Evolutionary conservation across 2,113 vertebrate species (phyloP), one percentile per base, ranked within the genome.

Genomic region (Diphyllodes magnificus): DNA sequence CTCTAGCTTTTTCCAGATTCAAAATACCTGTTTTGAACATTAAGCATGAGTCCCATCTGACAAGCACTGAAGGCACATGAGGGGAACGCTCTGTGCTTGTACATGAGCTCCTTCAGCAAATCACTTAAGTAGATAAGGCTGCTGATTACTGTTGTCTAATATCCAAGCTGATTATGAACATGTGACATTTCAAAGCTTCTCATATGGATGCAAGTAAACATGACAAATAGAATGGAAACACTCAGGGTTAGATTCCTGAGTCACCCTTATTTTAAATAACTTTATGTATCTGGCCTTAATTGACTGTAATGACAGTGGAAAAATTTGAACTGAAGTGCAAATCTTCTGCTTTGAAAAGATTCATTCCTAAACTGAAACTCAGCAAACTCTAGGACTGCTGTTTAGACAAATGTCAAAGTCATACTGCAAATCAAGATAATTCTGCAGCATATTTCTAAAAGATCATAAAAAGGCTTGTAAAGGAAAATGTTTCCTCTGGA

Each of bases 31-130:
- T 51, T 88, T 68, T 75, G 39, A 40, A 9, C 30, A 47, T 11
- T 2, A 6, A 66, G 23, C 6, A 3, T 12, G 60, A 60, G 20
- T 60, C 30, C 14, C 4, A 5, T 7, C 11, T 35, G 39, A 31
- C 24, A 40, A 16, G 20, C n/a, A 30, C 20, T n/a, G 39, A n/a
- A 53, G 20, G 28, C 2, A 4, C 15, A 30, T 4, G 11, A 39
- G 28, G 53, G 16, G 39, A 75, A 9, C 0, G 0, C 2, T 35
- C 8, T 0, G 2, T 33, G 5, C 25, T n/a, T 50, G 5, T 27
- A 18, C 27, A 35, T 1, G 1, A 63, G 13, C 15, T 51, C 51
- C 21, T 69, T 25, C 4, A 27, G 8, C 30, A 79, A 54, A 11
- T 40, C 11, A 15, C 8, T 39, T 69, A 56, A 65, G 10, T 33